Conservation (phyloP, 2,113 vertebrate species). For the Eleginops maclovinus region DNA sequence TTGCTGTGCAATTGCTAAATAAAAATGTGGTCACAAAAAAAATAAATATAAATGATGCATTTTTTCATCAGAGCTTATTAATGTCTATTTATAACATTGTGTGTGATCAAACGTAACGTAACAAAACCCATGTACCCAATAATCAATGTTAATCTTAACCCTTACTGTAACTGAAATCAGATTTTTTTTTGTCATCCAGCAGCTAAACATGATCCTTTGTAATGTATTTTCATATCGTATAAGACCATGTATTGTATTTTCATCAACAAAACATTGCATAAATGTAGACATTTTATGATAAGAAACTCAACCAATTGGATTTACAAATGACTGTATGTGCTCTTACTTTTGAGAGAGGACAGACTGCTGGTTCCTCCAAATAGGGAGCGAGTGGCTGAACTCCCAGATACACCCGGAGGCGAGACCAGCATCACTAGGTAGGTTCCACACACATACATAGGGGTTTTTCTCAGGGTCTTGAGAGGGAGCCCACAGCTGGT, state of each 20-base stretch:
- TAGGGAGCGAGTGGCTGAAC: slow-evolving; percentile 96
- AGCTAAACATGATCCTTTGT: not conserved
- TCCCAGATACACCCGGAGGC: slow-evolving; percentile 94
- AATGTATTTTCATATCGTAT: not conserved
- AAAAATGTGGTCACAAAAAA: no score
- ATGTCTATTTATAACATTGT: not conserved
- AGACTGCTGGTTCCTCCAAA: slow-evolving; percentile 96
- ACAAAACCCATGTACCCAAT: not conserved
- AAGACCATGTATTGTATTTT: not conserved
- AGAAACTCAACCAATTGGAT: slow-evolving; percentile 1
- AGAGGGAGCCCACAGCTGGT: slow-evolving; percentile 97
- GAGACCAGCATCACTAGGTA: slow-evolving; percentile 97
- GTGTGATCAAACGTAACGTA: not conserved
- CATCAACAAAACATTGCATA: not conserved
- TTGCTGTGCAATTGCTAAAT: no score
- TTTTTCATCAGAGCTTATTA: not conserved
- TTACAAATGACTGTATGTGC: not conserved
- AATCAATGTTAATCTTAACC: not conserved
- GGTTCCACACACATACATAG: slow-evolving; percentile 96
- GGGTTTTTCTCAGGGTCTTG: slow-evolving; percentile 94
- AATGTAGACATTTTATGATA: not conserved
- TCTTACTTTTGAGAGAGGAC: slow-evolving; percentile 97
- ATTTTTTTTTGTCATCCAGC: not conserved
- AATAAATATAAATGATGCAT: not conserved
- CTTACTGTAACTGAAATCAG: not conserved